Conservation (phyloP, 2,113 vertebrate genomes). For the Zootoca vivipara region DNA sequence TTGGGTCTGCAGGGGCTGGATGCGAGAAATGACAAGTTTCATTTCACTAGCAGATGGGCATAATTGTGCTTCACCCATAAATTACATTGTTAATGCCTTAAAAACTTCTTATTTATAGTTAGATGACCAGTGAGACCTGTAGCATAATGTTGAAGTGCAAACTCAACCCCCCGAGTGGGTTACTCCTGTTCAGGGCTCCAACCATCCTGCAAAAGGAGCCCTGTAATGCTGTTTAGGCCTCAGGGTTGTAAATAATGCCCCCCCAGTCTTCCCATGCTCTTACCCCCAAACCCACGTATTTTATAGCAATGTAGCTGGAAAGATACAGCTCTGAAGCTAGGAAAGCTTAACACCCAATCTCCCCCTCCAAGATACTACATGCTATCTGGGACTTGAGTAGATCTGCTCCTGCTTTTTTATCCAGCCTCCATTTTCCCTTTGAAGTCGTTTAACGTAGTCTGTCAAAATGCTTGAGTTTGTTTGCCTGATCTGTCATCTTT, state of each 20-base stretch:
- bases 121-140: neutral
- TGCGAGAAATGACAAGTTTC: too few species aligned
- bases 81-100: neutral
- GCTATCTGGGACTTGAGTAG: neutral
- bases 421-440: neutral
- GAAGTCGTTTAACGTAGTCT: neutral
- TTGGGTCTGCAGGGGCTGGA: too few species aligned
- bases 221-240: neutral
- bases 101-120: neutral
- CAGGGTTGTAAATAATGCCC: neutral
- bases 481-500: neutral
- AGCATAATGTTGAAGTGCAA: neutral
- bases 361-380: neutral
- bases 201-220: neutral
- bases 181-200: neutral
- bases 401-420: neutral
- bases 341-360: neutral
- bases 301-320: neutral
- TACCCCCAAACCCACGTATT: neutral
- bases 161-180: neutral
- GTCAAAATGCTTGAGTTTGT: neutral
- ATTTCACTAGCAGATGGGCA: too few species aligned
- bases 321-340: neutral
- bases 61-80: too few species aligned
- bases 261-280: neutral